These are phyloP conservation scores for Psittacara wagleri DNA, from an alignment of 2,113 vertebrate species.

Conservation along the genomic window DNA sequence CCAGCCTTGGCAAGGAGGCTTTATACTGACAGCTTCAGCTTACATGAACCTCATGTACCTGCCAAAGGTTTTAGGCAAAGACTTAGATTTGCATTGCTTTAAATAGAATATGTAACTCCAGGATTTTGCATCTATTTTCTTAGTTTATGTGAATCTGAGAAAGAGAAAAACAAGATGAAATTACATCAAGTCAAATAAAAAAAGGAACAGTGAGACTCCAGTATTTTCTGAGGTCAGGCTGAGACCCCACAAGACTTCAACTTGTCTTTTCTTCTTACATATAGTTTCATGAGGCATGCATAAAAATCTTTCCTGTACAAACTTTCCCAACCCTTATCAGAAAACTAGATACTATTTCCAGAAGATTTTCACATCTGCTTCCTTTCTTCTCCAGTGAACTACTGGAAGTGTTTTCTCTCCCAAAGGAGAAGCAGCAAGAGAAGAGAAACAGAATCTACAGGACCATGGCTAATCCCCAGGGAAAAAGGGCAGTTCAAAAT, in stretches of 20 bases:
- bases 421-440: not conserved
- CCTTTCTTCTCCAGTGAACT: not conserved
- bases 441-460: not conserved
- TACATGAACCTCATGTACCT: slow-evolving; percentile 28
- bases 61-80: slow-evolving; percentile 49
- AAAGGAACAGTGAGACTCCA: not conserved
- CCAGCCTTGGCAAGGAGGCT: not conserved
- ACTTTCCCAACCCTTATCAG: not conserved
- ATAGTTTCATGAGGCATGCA: not conserved
- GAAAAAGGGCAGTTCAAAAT: not conserved
- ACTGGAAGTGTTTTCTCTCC: not conserved
- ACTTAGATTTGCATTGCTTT: slow-evolving; percentile 11
- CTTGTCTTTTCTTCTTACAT: not conserved
- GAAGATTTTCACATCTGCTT: not conserved
- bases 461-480: not conserved
- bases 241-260: not conserved
- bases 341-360: not conserved
- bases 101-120: slow-evolving; percentile 11
- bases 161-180: not conserved
- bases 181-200: not conserved
- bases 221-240: not conserved
- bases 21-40: slow-evolving; percentile 29
- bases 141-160: not conserved
- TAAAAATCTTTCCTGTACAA: not conserved
- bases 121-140: slow-evolving; percentile 5